Evolutionary conservation across 2,888 invertebrate genomes (phyloP).

Genomic region (Zeuzera pyrina): DNA sequence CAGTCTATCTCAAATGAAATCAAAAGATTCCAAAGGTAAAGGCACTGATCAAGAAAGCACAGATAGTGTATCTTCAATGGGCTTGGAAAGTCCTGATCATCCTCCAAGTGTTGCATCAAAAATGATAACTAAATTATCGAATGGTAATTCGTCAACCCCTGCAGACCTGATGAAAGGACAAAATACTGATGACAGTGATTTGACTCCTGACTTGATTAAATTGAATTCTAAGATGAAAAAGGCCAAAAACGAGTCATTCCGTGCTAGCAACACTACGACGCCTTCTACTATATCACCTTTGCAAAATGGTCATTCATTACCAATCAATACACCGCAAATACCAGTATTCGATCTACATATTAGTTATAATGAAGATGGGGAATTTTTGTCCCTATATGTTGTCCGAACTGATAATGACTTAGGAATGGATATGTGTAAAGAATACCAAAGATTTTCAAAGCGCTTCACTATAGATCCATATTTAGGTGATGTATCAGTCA

Average conservation of each 20-base stretch:
- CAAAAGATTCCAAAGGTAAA: constrained; percentile 37
- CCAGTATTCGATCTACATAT: constrained; percentile 61
- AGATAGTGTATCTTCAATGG: constrained; percentile 47
- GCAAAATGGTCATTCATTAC: constrained; percentile 59
- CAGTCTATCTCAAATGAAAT: constrained; percentile 31
- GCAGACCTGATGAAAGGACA: constrained; percentile 35
- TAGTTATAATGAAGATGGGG: constrained; percentile 58
- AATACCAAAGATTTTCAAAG: constrained; percentile 63
- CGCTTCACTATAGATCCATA: constrained; percentile 62
- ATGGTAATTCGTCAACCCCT: constrained; percentile 62
- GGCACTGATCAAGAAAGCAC: constrained; percentile 60
- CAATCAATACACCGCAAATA: constrained; percentile 47
- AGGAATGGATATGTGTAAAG: constrained; percentile 61
- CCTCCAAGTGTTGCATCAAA: constrained; percentile 49
- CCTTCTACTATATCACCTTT: constrained; percentile 65
- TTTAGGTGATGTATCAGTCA: constrained; percentile 53
- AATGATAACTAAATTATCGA: constrained; percentile 59
- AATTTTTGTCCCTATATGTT: constrained; percentile 56
- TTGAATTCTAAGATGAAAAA: constrained; percentile 38
- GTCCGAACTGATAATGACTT: constrained; percentile 60
- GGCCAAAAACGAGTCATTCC: constrained; percentile 50
- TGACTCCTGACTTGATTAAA: constrained; percentile 53
- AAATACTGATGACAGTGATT: constrained; percentile 37
- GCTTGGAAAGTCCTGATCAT: constrained; percentile 49
- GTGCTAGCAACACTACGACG: constrained; percentile 53